Evolutionary conservation across 1,140 invertebrate species (phyloP), one percentile per base, ranked within the genome.

Genomic region (Vanessa atalanta): DNA sequence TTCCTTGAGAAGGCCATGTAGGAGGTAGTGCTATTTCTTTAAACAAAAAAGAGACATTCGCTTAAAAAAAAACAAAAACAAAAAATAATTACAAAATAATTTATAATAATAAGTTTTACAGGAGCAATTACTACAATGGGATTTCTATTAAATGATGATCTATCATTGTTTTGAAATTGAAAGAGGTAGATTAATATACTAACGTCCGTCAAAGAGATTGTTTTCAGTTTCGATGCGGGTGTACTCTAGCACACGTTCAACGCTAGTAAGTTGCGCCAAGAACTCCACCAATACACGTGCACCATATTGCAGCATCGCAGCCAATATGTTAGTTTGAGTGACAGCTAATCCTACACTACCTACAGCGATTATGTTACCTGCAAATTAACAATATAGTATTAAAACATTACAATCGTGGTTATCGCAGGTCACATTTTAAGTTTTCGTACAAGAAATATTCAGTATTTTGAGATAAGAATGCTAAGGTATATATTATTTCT

Each of bases 261-360:
- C 96, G 43, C 96, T 96, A 2, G 97, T 97, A 93, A 98, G 96
- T 84, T 97, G 95, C 74, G 96, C 96, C 70, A 98, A 94, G 26
- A 97, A 95, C 88, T 98, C 97, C 0, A 97, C 95, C 48, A 95
- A 94, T 92, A 98, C 97, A 23, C 97, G 93, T 57, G 98, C 96
- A 3, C 96, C 97, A 92, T 96, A 96, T 88, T 98, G 97, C 74
- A 98, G 93, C 95, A 97, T 96, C 13, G 96, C 96, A 57, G 96
- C 97, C 60, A 98, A 90, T 55, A 94, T 95, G 85, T 97, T 94
- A 37, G 95, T 95, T 85, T 97, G 97, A 0, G 96, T 96, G 60
- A 98, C 95, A 5, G 96, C 96, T 65, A 98, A 80, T 8, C 97
- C 97, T 26, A 97, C 96, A 75, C 95, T 94, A 9, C 94, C 94